Evolutionary conservation across 2,113 vertebrate genomes (phyloP).

Genomic region (Oenanthe oenanthe): DNA sequence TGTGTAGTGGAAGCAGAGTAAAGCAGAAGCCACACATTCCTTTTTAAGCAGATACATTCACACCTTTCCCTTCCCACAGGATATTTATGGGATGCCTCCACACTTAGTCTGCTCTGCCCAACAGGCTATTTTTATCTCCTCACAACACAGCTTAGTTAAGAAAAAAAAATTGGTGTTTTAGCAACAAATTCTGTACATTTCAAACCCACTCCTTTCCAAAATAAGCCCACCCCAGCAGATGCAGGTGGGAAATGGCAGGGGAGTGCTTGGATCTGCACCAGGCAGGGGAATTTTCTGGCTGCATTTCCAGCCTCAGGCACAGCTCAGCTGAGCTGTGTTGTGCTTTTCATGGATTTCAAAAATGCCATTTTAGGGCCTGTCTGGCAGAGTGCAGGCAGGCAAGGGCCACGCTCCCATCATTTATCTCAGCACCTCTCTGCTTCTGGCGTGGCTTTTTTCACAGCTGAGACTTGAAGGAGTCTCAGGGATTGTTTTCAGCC

Average conservation of each 20-base stretch:
- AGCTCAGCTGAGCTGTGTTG: neutral
- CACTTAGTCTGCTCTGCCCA: neutral
- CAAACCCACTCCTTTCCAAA: neutral
- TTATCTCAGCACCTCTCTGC: neutral
- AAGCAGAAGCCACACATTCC: neutral
- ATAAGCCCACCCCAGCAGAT: neutral
- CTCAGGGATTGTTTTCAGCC: neutral
- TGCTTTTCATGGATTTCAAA: neutral
- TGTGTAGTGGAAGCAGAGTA: neutral
- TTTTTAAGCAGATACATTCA: slow-evolving; percentile 9
- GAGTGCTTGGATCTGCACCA: neutral
- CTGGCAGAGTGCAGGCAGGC: neutral
- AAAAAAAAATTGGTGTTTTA: neutral
- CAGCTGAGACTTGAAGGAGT: neutral
- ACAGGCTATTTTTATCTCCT: neutral
- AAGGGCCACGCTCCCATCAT: neutral
- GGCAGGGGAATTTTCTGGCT: neutral
- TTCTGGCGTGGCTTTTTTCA: neutral
- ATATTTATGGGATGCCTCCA: neutral
- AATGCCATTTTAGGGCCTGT: neutral
- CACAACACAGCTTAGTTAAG: neutral
- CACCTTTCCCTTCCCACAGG: neutral
- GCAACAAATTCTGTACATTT: neutral
- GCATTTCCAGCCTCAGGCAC: neutral
- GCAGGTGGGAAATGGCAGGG: neutral